Conservation (phyloP, 2,113 vertebrate species). For the Dipodomys stephensi region DNA sequence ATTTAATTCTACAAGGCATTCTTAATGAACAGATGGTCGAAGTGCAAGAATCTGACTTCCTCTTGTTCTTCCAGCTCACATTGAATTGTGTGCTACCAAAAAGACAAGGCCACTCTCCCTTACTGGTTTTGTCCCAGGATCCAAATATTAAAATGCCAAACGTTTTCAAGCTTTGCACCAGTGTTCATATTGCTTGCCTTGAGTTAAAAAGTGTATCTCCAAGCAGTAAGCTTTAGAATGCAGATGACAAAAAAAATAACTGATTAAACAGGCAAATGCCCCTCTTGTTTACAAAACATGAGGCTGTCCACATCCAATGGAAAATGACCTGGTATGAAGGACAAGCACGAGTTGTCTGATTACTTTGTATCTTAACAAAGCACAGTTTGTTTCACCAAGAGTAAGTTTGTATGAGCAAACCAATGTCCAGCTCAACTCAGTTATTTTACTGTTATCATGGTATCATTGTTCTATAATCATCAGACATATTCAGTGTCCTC, state of each 20-base stretch:
- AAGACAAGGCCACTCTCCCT: not conserved
- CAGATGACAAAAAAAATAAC: slow-evolving; percentile 1
- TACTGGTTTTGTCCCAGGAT: not conserved
- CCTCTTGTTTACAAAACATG: not conserved
- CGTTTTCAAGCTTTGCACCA: not conserved
- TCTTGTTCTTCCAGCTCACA: not conserved
- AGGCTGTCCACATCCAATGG: not conserved
- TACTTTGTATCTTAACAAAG: not conserved
- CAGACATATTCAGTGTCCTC: not conserved
- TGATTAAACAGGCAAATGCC: not conserved
- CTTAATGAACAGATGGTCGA: not conserved
- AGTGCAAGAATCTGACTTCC: not conserved
- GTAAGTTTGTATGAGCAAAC: slow-evolving; percentile 1
- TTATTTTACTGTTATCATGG: not conserved
- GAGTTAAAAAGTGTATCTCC: not conserved
- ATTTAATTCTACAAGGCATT: not conserved
- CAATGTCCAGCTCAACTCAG: not conserved
- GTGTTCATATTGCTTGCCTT: not conserved
- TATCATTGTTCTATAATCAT: not conserved
- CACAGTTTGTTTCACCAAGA: not conserved
- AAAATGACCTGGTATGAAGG: not conserved
- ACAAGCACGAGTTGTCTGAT: not conserved
- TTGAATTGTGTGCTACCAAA: not conserved
- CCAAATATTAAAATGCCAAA: not conserved
- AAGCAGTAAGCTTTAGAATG: not conserved